A percentile compares a stretch with the other conserved stretches of the same genome.
Evolutionary conservation across 2,113 vertebrate species (phyloP).

Genomic region (Pelusios castaneus): DNA sequence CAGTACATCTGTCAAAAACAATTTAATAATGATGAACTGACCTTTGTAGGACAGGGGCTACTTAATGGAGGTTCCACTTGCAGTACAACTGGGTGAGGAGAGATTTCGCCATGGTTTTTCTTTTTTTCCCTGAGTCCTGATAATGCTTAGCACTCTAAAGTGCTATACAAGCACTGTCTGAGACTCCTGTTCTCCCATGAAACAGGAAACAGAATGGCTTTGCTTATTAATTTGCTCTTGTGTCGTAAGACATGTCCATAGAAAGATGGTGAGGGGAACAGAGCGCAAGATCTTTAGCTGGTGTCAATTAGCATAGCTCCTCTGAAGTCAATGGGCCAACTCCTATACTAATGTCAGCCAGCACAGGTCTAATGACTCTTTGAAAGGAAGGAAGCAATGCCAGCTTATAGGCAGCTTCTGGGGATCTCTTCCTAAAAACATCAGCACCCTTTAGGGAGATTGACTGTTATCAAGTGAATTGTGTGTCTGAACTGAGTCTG

Average conservation of each 20-base stretch:
- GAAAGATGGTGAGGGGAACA: background rate
- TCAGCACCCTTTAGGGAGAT: background rate
- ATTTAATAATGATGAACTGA: background rate
- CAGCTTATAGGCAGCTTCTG: background rate
- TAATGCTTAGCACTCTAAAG: background rate
- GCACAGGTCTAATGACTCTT: background rate
- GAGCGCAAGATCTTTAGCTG: background rate
- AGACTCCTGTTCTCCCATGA: background rate
- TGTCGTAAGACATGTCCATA: background rate
- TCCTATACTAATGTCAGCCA: background rate
- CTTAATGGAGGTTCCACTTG: rapidly evolving
- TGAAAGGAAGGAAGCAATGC: background rate
- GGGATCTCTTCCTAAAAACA: background rate
- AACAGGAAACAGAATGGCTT: background rate
- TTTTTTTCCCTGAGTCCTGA: background rate
- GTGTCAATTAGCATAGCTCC: background rate
- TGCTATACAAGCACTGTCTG: background rate
- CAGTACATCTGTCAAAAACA: background rate
- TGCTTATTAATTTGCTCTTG: background rate
- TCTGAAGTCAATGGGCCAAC: background rate
- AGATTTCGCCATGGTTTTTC: background rate
- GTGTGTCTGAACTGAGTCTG: background rate
- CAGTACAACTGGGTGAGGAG: background rate
- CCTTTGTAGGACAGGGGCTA: rapidly evolving
- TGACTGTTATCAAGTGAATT: background rate